A percentile compares a stretch with the other conserved stretches of the same genome.
Evolutionary conservation across 23 tunicate species (phyloP).

Genomic region (Trididemnum nubilum): DNA sequence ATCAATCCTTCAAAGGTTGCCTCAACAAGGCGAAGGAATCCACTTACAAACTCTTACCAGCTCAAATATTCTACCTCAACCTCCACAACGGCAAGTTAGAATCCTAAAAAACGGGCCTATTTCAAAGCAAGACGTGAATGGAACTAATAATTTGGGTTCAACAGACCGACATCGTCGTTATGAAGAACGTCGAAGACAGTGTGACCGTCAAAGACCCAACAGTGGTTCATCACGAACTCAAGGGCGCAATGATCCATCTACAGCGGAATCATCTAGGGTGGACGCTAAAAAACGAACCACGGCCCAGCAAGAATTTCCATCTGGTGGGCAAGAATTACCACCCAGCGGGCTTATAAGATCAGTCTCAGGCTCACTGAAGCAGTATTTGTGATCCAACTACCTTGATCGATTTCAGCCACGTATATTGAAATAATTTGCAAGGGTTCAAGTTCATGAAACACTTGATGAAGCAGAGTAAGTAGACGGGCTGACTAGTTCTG

Average conservation of each 20-base stretch:
- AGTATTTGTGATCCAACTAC: conserved; percentile 28
- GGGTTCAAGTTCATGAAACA: too few relatives aligned
- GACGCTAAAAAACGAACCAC: background rate
- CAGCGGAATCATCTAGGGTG: background rate
- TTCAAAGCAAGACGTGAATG: background rate
- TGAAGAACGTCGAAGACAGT: background rate
- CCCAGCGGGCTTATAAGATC: conserved; percentile 23
- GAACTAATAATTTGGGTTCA: background rate
- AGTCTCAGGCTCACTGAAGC: conserved; percentile 18
- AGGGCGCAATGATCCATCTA: background rate
- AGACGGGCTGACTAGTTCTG: too few relatives aligned
- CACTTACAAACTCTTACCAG: background rate
- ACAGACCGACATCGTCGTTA: background rate
- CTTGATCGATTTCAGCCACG: too few relatives aligned
- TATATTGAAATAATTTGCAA: too few relatives aligned
- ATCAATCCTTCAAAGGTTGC: conserved; percentile 7
- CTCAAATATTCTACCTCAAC: background rate
- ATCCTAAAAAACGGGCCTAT: background rate
- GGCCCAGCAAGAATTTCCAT: background rate
- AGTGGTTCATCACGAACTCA: background rate
- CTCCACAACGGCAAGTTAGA: conserved; percentile 14
- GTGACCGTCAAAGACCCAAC: background rate
- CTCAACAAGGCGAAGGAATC: background rate
- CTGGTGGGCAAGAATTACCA: background rate
- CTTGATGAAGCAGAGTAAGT: too few relatives aligned